Percentiles rank a stretch among this genome's conserved stretches.
phyloP scores from a whole-genome alignment of 1,140 invertebrate species.

The Drosophila subobscura region DNA sequence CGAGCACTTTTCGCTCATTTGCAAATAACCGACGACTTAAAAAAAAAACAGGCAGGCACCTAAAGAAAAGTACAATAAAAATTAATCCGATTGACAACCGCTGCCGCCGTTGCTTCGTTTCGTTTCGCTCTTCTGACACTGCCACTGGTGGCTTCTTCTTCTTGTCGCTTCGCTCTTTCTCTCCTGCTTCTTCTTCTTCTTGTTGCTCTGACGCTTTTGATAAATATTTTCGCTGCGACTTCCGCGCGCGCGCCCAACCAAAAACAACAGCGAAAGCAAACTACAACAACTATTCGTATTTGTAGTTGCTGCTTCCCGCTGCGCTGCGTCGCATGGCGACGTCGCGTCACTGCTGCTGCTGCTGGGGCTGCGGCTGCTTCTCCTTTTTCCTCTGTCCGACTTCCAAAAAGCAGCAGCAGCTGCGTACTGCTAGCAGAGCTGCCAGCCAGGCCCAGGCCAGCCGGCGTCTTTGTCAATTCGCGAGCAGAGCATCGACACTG shows the following conservation, averaged over 20 bases:
- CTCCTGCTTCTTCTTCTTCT: slow-evolving; percentile 16
- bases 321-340: slow-evolving; percentile 17
- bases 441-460: slow-evolving; percentile 6
- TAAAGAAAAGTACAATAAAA: slow-evolving; percentile 66
- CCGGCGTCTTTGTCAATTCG: slow-evolving; percentile 60
- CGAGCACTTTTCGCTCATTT: slow-evolving; percentile 60
- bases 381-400: neutral
- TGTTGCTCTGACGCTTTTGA: slow-evolving; percentile 37
- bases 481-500: slow-evolving; percentile 30
- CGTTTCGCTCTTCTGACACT: slow-evolving; percentile 21
- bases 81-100: slow-evolving; percentile 67
- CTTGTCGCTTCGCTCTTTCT: slow-evolving; percentile 29
- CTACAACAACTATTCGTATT: slow-evolving; percentile 44
- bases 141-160: neutral
- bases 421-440: neutral
- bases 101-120: slow-evolving; percentile 41
- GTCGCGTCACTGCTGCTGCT: slow-evolving; percentile 27
- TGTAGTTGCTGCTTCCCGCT: slow-evolving; percentile 58
- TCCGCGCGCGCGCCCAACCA: slow-evolving; percentile 63
- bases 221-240: slow-evolving; percentile 58
- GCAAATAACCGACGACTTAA: slow-evolving; percentile 44
- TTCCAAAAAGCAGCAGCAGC: slow-evolving; percentile 13
- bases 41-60: slow-evolving; percentile 37
- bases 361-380: neutral
- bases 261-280: slow-evolving; percentile 73